phyloP scores from a whole-genome alignment of 1,140 invertebrate genomes.

The Spodoptera frugiperda region DNA sequence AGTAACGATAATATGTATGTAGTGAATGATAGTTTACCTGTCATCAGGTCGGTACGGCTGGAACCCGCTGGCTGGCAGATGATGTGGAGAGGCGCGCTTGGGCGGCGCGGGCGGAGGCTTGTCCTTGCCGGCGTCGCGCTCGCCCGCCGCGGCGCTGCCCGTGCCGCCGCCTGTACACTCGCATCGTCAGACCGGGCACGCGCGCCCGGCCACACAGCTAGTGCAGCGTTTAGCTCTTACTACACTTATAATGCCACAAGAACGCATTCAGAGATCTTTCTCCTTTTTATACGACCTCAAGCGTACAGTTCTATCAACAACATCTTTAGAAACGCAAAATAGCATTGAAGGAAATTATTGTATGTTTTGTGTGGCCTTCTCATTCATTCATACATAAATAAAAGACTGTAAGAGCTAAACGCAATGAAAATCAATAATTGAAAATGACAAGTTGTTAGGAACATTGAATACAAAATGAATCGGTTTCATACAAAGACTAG shows the following conservation, averaged over 20 bases:
- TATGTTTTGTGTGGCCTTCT: too few species aligned
- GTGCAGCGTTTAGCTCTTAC: constrained; percentile 37
- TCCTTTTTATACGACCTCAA: neutral
- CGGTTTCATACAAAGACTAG: neutral
- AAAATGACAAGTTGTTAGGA: constrained; percentile 15
- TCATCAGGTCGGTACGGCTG: constrained; percentile 84
- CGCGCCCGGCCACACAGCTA: constrained; percentile 41
- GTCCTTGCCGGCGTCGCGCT: constrained; percentile 67
- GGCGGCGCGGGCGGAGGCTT: constrained; percentile 71
- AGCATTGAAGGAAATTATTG: too few species aligned
- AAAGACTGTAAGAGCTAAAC: constrained; percentile 36
- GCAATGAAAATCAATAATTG: constrained; percentile 35
- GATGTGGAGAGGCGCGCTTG: constrained; percentile 77
- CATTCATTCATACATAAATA: too few species aligned
- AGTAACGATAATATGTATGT: too few species aligned
- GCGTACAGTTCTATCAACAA: too few species aligned
- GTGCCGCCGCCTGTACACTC: constrained; percentile 68
- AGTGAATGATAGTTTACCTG: constrained; percentile 59
- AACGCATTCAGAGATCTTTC: neutral
- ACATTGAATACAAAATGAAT: constrained; percentile 11
- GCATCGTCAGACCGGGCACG: too few species aligned
- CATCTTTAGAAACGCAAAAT: too few species aligned
- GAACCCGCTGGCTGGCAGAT: constrained; percentile 81
- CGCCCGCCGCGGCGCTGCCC: constrained; percentile 51
- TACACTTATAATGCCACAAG: neutral